Base-by-base conservation (phyloP, 2,888 invertebrate species). In the Pachymerium ferrugineum region DNA sequence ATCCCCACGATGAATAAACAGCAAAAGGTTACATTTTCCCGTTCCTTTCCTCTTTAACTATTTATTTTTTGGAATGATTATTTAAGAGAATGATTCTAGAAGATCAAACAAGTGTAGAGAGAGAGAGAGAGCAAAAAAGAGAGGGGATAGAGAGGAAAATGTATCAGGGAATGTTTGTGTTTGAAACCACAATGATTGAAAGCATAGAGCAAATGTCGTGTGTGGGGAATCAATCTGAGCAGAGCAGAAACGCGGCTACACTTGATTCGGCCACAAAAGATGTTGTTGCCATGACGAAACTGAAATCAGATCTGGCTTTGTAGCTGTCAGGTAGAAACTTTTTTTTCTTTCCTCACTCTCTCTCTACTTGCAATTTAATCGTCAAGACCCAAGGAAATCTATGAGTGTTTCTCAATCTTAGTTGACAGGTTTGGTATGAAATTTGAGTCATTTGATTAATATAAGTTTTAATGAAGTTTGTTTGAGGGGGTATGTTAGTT, bases 301-400 rank as follows among this genome's bases (percentile, higher is more conserved):
- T 19, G 47, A 54, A 54, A 54, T 54, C 47, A 54, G 47, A 54
- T 54, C 47, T 54, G 47, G 47, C 47, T 54, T 54, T 54, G 47
- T 54, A 54, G 47, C 47, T 54, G 47, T 54, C 47, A 54, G 47
- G 47, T 54, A 54, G 47, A 54, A 54, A 54, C 47, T 54, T 54
- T 8, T 54, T 54, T 54, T 54, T 19, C 47, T n/a, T n/a, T n/a
- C n/a, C n/a, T n/a, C n/a, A n/a, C n/a, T n/a, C n/a, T n/a, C n/a
- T n/a, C n/a, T n/a, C n/a, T 22, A 54, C 22, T 19, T 54, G 47
- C 19, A 54, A 54, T 54, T 54, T 54, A 54, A 54, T 54, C 47
- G 47, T 54, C 19, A 19, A 54, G 47, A 19, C 47, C n/a, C n/a
- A n/a, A n/a, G n/a, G n/a, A n/a, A 54, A 54, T 54, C 47, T 22